Percentiles rank a stretch among this genome's conserved stretches.
Evolutionary conservation across 2,888 invertebrate species (phyloP).

Genomic region (Hypsopygia costalis): DNA sequence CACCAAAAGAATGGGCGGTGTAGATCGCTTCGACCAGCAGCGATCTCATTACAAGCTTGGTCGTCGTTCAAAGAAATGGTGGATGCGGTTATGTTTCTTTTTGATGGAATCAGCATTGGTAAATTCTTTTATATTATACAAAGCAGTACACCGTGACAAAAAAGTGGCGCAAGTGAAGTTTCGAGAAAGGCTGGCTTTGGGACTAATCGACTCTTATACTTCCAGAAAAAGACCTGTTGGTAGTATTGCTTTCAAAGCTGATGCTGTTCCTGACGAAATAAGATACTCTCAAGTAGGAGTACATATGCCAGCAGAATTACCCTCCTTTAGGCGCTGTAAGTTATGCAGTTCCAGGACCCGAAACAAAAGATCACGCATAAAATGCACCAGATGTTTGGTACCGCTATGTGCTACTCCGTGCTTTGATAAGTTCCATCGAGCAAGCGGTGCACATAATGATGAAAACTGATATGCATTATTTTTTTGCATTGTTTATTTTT

Average conservation of each 20-base stretch:
- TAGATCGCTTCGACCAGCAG: conserved; percentile 14
- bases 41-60: conserved; percentile 13
- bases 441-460: too few species aligned
- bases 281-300: conserved; percentile 12
- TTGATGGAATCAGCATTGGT: conserved; percentile 7
- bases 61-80: conserved; percentile 12
- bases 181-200: conserved; percentile 10
- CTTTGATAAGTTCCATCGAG: neutral
- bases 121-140: conserved; percentile 12
- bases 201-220: conserved; percentile 10
- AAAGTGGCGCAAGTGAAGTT: conserved; percentile 9
- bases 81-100: conserved; percentile 10
- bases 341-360: conserved; percentile 5
- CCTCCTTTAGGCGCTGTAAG: conserved; percentile 11
- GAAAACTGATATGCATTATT: too few species aligned
- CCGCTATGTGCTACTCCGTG: neutral
- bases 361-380: neutral
- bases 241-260: conserved; percentile 1
- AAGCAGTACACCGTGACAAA: conserved; percentile 8
- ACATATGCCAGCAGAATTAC: conserved; percentile 11
- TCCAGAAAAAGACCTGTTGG: conserved; percentile 5
- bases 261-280: conserved; percentile 10
- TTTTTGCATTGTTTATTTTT: too few species aligned
- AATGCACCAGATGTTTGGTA: neutral
- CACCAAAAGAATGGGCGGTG: conserved; percentile 17